phyloP scores from a whole-genome alignment of 1,140 invertebrate genomes.

The Drosophila punjabiensis region DNA sequence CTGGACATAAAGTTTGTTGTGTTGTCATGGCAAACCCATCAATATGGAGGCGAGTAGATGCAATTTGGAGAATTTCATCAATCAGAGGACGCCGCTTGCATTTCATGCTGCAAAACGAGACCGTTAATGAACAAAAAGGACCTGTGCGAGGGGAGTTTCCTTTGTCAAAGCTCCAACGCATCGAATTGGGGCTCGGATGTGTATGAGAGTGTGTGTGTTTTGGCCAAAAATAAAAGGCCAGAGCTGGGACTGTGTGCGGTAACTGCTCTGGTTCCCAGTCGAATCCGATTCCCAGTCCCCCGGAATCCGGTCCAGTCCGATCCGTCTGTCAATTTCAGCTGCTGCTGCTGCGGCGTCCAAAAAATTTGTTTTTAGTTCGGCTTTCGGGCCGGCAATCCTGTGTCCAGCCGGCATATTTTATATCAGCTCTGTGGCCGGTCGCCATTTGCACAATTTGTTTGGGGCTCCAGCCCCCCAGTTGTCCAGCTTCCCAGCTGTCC shows the following conservation, averaged over 20 bases:
- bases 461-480: constrained; percentile 5
- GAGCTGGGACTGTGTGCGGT: constrained; percentile 27
- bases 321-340: constrained; percentile 74
- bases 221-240: constrained; percentile 34
- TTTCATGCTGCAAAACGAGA: constrained; percentile 25
- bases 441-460: constrained; percentile 72
- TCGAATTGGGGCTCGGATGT: background rate
- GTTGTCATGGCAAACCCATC: constrained; percentile 42
- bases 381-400: constrained; percentile 50
- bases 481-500: background rate
- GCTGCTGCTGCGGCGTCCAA: constrained; percentile 47
- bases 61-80: constrained; percentile 53
- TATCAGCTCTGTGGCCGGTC: constrained; percentile 58
- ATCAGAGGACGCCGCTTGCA: constrained; percentile 40
- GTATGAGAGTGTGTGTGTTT: background rate
- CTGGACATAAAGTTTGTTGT: constrained; percentile 38
- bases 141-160: constrained; percentile 19
- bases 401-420: constrained; percentile 73
- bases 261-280: constrained; percentile 17
- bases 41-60: constrained; percentile 40
- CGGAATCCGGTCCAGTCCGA: background rate
- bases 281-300: constrained; percentile 6
- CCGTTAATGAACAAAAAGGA: constrained; percentile 45
- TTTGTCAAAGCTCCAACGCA: constrained; percentile 37
- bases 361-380: constrained; percentile 75